Evolutionary conservation across 2,113 vertebrate genomes (phyloP).

Genomic region (Turnix velox): DNA sequence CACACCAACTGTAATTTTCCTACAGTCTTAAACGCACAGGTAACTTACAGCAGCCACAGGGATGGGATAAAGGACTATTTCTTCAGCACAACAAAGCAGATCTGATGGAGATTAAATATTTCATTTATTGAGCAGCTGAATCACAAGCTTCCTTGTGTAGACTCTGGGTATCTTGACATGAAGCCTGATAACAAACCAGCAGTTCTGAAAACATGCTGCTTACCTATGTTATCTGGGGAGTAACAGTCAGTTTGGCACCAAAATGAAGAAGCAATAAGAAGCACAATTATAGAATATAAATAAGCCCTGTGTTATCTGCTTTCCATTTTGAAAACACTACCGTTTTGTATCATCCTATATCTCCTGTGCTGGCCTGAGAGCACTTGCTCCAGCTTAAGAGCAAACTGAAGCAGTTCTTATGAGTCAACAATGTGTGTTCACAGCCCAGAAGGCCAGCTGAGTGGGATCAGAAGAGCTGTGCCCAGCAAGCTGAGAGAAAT

Average conservation of each 20-base stretch:
- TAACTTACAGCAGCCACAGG: not conserved
- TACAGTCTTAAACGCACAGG: not conserved
- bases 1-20: not conserved
- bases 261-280: slow-evolving; percentile 55
- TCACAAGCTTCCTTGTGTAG: not conserved
- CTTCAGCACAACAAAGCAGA: no score
- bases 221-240: slow-evolving; percentile 36
- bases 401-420: not conserved
- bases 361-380: not conserved
- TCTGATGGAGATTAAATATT: not conserved
- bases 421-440: no score
- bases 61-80: not conserved
- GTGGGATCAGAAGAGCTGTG: no score
- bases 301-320: slow-evolving; percentile 42
- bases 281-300: slow-evolving; percentile 60
- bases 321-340: slow-evolving; percentile 53
- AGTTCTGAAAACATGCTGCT: slow-evolving; percentile 45
- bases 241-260: slow-evolving; percentile 42
- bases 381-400: not conserved
- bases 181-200: slow-evolving; percentile 26
- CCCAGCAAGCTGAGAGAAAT: no score
- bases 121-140: not conserved
- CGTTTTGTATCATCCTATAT: slow-evolving; percentile 34
- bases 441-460: no score
- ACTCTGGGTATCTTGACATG: not conserved